Percentiles rank a stretch among this genome's conserved stretches.
Evolutionary conservation across 35 echinoderm and acorn worm genomes (phyloP).

Genomic region (Lytechinus variegatus): DNA sequence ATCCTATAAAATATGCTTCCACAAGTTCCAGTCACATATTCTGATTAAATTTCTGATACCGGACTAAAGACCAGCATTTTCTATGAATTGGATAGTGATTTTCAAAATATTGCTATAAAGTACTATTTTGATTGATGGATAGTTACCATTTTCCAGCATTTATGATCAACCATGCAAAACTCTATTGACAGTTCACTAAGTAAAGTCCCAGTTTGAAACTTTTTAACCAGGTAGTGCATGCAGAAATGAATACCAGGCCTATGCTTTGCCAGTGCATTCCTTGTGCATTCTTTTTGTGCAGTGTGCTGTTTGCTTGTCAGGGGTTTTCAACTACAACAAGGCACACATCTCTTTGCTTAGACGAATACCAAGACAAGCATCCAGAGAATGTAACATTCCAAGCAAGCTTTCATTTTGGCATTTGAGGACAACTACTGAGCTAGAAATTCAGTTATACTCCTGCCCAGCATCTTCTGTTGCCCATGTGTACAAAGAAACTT

Average conservation of each 20-base stretch:
- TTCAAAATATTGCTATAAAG: no score
- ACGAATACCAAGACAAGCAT: constrained; percentile 3
- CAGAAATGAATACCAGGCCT: not conserved
- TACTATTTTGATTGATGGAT: no score
- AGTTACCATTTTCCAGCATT: no score
- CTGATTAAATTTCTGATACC: no score
- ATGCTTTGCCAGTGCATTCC: not conserved
- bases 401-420: constrained; percentile 18
- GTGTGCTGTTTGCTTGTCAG: not conserved
- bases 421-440: constrained; percentile 8
- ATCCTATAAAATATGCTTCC: no score
- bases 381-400: constrained; percentile 2
- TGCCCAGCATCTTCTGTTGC: no score
- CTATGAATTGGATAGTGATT: no score
- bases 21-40: no score
- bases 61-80: no score
- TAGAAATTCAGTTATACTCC: not conserved
- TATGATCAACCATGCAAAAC: no score
- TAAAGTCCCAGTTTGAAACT: not conserved
- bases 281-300: not conserved
- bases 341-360: not conserved
- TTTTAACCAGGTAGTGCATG: not conserved
- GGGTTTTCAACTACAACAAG: not conserved
- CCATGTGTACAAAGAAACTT: no score
- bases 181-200: no score